Evolutionary conservation across 2,797 vertebrate genomes (phyloP).

Genomic region (Enteromius fasciolatus): DNA sequence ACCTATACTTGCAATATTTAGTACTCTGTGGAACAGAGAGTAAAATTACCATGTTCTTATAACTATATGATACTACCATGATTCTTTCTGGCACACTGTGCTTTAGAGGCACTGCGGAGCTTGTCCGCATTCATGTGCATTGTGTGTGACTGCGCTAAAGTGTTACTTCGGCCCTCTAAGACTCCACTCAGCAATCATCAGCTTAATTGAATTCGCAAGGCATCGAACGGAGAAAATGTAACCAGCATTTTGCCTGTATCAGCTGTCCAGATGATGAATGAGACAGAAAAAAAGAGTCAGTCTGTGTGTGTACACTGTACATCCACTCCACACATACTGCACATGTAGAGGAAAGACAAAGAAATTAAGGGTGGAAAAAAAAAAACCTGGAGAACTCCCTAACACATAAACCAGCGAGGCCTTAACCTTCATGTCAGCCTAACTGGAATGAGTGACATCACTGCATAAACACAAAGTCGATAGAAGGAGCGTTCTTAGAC

Average conservation of each 20-base stretch:
- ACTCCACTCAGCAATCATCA: conserved; percentile 57
- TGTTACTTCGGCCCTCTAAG: conserved; percentile 36
- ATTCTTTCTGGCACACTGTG: not conserved
- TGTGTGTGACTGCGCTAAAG: conserved; percentile 33
- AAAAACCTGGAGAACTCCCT: not conserved
- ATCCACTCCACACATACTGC: not conserved
- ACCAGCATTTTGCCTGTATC: conserved; percentile 54
- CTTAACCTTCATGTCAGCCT: conserved; percentile 46
- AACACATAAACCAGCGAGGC: not conserved
- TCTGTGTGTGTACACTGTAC: conserved; percentile 20
- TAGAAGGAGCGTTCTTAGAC: conserved; percentile 40
- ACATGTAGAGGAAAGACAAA: conserved; percentile 15
- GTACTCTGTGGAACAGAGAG: not conserved
- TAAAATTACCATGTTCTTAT: not conserved
- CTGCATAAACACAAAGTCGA: conserved; percentile 56
- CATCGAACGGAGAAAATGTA: conserved; percentile 51
- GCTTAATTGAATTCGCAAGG: conserved; percentile 53
- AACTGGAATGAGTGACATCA: conserved; percentile 61
- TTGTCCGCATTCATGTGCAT: conserved; percentile 14
- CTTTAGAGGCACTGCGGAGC: not conserved
- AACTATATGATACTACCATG: not conserved
- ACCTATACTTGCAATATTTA: not conserved
- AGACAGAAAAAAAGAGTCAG: conserved; percentile 33
- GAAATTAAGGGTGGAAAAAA: conserved; percentile 5
- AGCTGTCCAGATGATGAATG: conserved; percentile 49